Evolutionary conservation across 2,113 vertebrate species (phyloP), one percentile per base, ranked within the genome.

Genomic region (Lates calcarifer): DNA sequence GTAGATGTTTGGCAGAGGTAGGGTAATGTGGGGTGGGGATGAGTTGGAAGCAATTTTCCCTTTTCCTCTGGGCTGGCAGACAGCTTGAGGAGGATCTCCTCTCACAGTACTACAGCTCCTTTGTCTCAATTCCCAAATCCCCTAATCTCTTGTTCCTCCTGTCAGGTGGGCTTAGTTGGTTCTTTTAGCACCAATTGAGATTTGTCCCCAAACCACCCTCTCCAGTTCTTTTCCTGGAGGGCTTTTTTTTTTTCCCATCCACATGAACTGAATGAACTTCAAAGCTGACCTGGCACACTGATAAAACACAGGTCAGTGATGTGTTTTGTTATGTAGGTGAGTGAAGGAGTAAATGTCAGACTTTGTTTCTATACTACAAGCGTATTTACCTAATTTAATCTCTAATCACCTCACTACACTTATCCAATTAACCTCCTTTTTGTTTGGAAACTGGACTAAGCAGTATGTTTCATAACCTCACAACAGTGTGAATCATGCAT

Each of bases 401-500:
- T 43, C n/a, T 63, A 9, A 18, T 37, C 31, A 55, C n/a, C 33
- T 53, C 9, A 22, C 53, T 49, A 8, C 75, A 58, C 18, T 57
- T 57, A 51, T 74, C 28, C 2, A 37, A 80, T 82, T 79, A 83
- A 77, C 57, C 24, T 26, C 8, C 14, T 20, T 70, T 68, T 29
- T 80, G 83, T 77, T 79, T 69, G 70, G 18, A 69, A 68, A 61
- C n/a, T 13, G 51, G 29, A 66, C 31, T 10, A 41, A 77, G 63
- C 53, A 29, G 3, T n/a, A 17, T 7, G 64, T 88, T 88, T 86
- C 45, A 69, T 86, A 58, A 85, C 62, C 71, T 79, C 24, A 61
- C 65, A 77, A 79, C 69, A 70, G 58, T 4, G 33, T 86, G 83
- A 91, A 58, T 86, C 86, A 90, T 29, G 17, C 43, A 37, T 6